These are phyloP conservation scores for Choloepus didactylus DNA, from an alignment of 2,797 vertebrate species.

Conservation along the genomic window DNA sequence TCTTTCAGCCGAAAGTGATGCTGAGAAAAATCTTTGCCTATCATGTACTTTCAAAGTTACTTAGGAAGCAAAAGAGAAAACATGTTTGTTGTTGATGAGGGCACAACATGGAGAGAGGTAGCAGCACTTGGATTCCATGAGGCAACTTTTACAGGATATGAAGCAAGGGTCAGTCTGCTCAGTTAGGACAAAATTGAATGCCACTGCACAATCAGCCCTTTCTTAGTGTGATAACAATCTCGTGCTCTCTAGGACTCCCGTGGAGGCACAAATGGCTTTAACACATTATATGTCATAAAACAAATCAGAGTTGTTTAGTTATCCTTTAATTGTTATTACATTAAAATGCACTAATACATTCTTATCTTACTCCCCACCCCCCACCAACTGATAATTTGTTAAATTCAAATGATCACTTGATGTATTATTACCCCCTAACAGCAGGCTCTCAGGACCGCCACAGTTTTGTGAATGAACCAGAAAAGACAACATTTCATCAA, in stretches of 20 bases:
- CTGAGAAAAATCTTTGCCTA: neutral
- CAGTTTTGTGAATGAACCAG: conserved; percentile 9
- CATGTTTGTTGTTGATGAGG: conserved; percentile 47
- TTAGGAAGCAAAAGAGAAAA: neutral
- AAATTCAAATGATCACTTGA: conserved; percentile 44
- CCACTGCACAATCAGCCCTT: conserved; percentile 32
- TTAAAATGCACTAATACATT: conserved; percentile 64
- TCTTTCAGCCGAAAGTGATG: conserved; percentile 42
- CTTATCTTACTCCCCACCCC: conserved; percentile 65
- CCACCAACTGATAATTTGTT: conserved; percentile 63
- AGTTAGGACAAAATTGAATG: neutral
- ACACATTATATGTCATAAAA: conserved; percentile 2
- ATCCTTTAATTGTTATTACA: conserved; percentile 59
- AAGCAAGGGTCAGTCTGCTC: conserved; percentile 38
- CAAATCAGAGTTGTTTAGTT: conserved; percentile 54
- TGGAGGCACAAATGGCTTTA: neutral
- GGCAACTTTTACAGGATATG: neutral
- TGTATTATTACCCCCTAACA: neutral
- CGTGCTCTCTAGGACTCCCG: neutral
- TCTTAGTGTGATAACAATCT: conserved; percentile 7
- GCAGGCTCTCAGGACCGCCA: neutral
- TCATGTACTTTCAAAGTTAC: conserved; percentile 34
- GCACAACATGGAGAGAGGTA: conserved; percentile 68
- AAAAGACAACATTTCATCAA: conserved; percentile 57
- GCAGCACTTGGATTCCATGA: conserved; percentile 53